Conservation (phyloP, 2,797 vertebrate genomes). For the Aselliscus stoliczkanus region DNA sequence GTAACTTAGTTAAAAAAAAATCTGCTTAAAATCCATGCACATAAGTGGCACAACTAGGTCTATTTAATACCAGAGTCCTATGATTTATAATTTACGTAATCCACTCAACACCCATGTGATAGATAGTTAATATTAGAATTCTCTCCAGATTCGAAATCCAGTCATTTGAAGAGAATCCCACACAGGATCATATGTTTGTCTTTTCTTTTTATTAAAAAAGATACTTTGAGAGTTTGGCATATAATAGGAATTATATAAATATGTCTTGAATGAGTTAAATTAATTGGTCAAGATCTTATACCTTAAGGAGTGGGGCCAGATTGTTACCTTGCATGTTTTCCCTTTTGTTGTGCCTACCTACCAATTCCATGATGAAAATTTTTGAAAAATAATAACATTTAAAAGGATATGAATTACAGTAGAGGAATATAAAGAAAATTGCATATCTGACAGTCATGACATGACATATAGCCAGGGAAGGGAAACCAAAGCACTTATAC, state of each 20-base stretch:
- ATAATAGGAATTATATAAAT: background rate
- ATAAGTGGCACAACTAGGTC: background rate
- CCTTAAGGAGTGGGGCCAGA: background rate
- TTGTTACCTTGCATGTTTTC: background rate
- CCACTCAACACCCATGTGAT: background rate
- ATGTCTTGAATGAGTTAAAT: background rate
- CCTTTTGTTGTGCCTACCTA: background rate
- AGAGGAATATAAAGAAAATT: background rate
- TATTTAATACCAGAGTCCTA: background rate
- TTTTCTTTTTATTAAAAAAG: background rate
- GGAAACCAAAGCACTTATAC: background rate
- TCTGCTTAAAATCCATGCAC: background rate
- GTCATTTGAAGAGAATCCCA: background rate
- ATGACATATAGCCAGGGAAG: background rate
- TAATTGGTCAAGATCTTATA: background rate
- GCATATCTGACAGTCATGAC: background rate
- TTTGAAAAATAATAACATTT: background rate
- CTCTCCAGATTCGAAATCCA: background rate
- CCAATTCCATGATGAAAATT: background rate
- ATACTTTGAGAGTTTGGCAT: background rate
- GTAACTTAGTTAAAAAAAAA: background rate
- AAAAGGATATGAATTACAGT: background rate
- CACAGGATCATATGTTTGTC: background rate
- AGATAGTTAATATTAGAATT: background rate
- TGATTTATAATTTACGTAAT: background rate